Conservation (phyloP, 2,888 invertebrate genomes). For the Philopedon plagiatum region DNA sequence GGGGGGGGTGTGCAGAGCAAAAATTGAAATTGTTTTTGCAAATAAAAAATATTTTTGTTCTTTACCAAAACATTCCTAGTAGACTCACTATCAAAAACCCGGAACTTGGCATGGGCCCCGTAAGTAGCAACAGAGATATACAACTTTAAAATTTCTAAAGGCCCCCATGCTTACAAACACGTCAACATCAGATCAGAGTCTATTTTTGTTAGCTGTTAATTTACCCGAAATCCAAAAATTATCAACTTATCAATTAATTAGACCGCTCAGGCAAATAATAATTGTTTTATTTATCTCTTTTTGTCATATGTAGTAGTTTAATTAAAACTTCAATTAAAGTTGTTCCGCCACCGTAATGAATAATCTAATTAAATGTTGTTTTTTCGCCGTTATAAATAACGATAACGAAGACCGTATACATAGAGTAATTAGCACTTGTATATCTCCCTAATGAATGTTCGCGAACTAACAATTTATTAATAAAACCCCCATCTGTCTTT, state of each 20-base stretch:
- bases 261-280: neutral
- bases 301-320: conserved; percentile 22
- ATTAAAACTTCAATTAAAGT: conserved; percentile 31
- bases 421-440: conserved; percentile 40
- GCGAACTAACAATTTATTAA: conserved; percentile 42
- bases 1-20: too few relatives aligned
- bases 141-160: too few relatives aligned
- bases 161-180: too few relatives aligned
- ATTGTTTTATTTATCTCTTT: conserved; percentile 1
- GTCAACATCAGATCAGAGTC: too few relatives aligned
- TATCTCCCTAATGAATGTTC: conserved; percentile 35
- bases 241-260: neutral
- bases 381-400: conserved; percentile 27
- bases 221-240: neutral
- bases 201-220: neutral
- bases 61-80: too few relatives aligned
- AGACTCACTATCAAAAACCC: too few relatives aligned
- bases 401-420: conserved; percentile 41
- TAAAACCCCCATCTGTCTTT: conserved; percentile 45
- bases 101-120: too few relatives aligned
- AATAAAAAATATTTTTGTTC: too few relatives aligned
- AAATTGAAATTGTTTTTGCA: too few relatives aligned
- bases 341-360: conserved; percentile 29
- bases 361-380: conserved; percentile 36
- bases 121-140: too few relatives aligned